Conservation (phyloP, 1,140 invertebrate species). For the Aphis gossypii region DNA sequence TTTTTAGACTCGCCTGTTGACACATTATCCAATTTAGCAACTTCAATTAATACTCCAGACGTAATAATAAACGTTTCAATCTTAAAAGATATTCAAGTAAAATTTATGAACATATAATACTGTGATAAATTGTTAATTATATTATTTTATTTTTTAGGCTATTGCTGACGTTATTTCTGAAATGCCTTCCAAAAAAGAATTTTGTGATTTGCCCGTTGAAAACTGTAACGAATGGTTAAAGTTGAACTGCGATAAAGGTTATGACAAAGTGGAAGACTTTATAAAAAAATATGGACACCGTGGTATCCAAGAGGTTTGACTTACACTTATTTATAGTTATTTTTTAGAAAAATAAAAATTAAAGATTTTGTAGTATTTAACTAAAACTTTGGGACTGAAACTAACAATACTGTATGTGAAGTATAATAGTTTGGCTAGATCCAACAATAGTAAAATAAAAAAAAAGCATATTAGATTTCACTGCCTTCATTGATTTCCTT, state of each 20-base stretch:
- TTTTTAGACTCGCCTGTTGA: not conserved
- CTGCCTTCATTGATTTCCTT: not conserved
- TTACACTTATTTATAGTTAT: conserved; percentile 58
- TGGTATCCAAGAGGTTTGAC: conserved; percentile 74
- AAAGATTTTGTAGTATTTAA: not conserved
- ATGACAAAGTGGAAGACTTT: conserved; percentile 69
- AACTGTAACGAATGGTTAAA: conserved; percentile 70
- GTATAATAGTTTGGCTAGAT: not conserved
- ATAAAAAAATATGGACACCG: conserved; percentile 79
- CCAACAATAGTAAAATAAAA: not conserved
- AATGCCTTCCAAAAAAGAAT: conserved; percentile 67
- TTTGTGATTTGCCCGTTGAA: conserved; percentile 67
- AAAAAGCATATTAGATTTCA: not conserved
- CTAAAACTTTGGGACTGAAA: not conserved
- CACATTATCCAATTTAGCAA: not conserved
- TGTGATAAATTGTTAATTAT: not conserved
- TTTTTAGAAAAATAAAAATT: not conserved
- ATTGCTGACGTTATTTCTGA: conserved; percentile 56
- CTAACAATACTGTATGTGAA: not conserved
- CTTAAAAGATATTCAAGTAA: conserved; percentile 35
- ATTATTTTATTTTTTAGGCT: not conserved
- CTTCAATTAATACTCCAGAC: not conserved
- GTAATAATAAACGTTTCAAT: conserved; percentile 1
- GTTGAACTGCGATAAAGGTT: conserved; percentile 66
- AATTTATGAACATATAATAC: not conserved